phyloP scores from a whole-genome alignment of 2,113 vertebrate genomes.

The Pseudopodoces humilis region DNA sequence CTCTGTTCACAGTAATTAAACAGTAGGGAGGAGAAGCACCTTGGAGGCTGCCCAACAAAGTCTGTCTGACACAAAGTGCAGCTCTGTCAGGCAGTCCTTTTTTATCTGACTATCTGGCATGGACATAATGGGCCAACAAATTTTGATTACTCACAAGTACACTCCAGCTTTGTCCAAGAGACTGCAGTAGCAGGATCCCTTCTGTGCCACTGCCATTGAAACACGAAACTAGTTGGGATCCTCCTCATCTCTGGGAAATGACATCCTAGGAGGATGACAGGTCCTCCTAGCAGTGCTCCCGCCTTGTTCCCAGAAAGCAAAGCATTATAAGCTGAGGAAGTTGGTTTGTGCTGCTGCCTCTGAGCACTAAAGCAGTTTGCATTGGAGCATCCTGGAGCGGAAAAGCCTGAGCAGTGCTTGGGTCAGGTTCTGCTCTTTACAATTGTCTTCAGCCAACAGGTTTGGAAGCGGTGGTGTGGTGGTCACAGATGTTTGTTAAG shows the following conservation, averaged over 20 bases:
- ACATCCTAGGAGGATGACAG: not conserved
- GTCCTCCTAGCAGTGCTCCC: not conserved
- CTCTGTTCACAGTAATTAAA: constrained; percentile 70
- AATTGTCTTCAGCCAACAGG: not conserved
- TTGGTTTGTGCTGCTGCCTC: not conserved
- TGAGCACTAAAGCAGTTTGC: not conserved
- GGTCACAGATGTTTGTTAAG: constrained; percentile 38
- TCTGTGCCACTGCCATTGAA: not conserved
- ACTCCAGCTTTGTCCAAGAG: not conserved
- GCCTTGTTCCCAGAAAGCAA: not conserved
- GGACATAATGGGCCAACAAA: not conserved
- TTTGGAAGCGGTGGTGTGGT: not conserved
- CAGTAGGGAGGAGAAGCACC: constrained; percentile 31
- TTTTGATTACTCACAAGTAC: not conserved
- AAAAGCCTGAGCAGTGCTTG: not conserved
- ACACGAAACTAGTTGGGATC: not conserved
- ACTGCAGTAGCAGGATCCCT: not conserved
- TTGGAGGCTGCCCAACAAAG: constrained; percentile 24
- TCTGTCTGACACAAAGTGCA: not conserved
- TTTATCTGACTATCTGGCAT: not conserved
- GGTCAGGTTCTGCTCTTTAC: not conserved
- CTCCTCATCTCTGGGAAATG: not conserved
- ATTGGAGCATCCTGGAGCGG: not conserved
- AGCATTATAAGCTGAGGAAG: not conserved
- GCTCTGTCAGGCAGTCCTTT: not conserved